Evolutionary conservation across 2,888 invertebrate species (phyloP).

Genomic region (Acanthoscelides obtectus): DNA sequence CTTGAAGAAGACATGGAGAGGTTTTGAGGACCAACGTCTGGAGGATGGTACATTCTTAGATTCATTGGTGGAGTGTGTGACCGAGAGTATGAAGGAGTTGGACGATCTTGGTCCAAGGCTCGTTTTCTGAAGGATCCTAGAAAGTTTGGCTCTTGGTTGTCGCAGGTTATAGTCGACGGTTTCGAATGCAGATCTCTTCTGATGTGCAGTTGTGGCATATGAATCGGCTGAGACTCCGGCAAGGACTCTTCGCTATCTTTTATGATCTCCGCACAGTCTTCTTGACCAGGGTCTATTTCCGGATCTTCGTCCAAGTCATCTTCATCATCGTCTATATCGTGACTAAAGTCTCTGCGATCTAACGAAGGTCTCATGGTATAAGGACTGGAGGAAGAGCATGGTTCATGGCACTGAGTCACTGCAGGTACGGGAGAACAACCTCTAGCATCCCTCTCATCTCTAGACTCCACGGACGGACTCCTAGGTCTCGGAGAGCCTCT

Average conservation of each 20-base stretch:
- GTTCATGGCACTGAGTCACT: conserved; percentile 63
- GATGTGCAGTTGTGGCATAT: conserved; percentile 58
- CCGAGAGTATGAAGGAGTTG: conserved; percentile 29
- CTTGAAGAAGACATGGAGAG: conserved; percentile 28
- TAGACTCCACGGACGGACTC: conserved; percentile 38
- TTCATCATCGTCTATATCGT: conserved; percentile 38
- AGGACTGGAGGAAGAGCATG: conserved; percentile 45
- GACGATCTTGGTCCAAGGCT: conserved; percentile 52
- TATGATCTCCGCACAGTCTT: conserved; percentile 38
- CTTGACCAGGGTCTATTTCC: conserved; percentile 45
- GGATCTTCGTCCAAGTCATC: conserved; percentile 41
- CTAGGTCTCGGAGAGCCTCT: conserved; percentile 39
- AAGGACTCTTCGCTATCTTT: conserved; percentile 48
- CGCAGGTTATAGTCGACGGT: conserved; percentile 44
- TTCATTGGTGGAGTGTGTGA: conserved; percentile 38
- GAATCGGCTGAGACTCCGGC: conserved; percentile 51
- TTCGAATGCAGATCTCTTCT: conserved; percentile 61
- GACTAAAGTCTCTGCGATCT: conserved; percentile 45
- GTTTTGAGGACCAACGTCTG: conserved; percentile 22
- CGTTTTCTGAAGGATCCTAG: conserved; percentile 56
- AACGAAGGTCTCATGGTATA: conserved; percentile 71
- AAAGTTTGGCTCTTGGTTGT: conserved; percentile 49
- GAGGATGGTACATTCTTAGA: conserved; percentile 33
- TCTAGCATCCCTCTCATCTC: conserved; percentile 44
- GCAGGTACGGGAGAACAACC: conserved; percentile 54